Evolutionary conservation across 2,888 invertebrate genomes (phyloP), one percentile per base, ranked within the genome.

Genomic region (Spisula subtruncata): DNA sequence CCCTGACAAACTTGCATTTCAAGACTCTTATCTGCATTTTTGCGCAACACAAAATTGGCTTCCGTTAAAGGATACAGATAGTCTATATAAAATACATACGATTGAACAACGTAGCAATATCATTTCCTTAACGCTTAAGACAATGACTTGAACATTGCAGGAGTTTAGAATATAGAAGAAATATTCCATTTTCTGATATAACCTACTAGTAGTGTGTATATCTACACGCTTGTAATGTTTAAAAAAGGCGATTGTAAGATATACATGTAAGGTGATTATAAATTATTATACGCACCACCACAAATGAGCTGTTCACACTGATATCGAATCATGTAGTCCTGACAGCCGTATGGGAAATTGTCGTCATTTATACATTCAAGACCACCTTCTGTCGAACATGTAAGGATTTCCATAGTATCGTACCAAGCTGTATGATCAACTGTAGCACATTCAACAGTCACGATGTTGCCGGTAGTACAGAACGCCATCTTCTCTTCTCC

Each of bases 361-460:
- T 93, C 91, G 10, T 90, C 89, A 96, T 97, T 93, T 5, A 85
- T 71, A 95, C 98, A 98, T 1, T 97, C 96, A 0, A 98, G 97
- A 0, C 98, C 98, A 18, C 97, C 97, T 93, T 98, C 98, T 89
- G 98, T 95, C 71, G 94, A 93, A 91, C 96, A 96, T 12, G 88
- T 88, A 12, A 92, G 91, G 0, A 93, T 91, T 79, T 96, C 95
- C 18, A 94, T 93, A 32, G 94, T 94, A 10, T 93, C 92, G 75
- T 89, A 92, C 66, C 92, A 92, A 20, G 94, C 93, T 20, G 89
- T 90, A 25, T 91, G 90, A 51, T 91, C 90, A 12, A 92, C 88
- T 25, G 94, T 94, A 41, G 92, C 85, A 93, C 96, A 96, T 88
- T 96, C 95, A 41, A 96, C 95, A 35, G 94, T 93, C 1, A 92